A percentile compares a stretch with the other conserved stretches of the same genome.
Conservation (phyloP, 1,140 invertebrate genomes). For the Diploscapter pachys region DNA sequence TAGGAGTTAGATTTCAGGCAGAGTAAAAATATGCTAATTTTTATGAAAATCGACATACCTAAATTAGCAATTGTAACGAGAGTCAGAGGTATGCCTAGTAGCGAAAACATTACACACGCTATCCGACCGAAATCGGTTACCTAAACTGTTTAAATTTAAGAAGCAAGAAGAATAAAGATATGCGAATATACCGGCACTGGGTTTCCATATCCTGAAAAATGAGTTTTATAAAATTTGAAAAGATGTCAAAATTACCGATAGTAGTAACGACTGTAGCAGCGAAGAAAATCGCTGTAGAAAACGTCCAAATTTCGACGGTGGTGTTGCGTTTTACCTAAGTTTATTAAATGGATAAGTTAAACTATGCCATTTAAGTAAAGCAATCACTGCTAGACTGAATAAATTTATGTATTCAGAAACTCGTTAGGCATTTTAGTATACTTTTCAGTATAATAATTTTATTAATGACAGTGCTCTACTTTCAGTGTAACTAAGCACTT, state of each 20-base stretch:
- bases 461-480: too few species aligned
- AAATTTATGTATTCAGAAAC: too few species aligned
- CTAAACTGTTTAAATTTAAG: too few species aligned
- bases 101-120: slow-evolving; percentile 52
- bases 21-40: neutral
- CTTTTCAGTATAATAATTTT: too few species aligned
- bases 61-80: slow-evolving; percentile 58
- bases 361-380: neutral
- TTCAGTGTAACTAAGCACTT: neutral
- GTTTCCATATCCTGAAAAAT: slow-evolving; percentile 56
- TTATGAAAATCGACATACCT: slow-evolving; percentile 29
- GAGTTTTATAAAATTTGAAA: neutral
- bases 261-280: slow-evolving; percentile 57
- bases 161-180: too few species aligned
- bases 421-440: too few species aligned
- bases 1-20: neutral
- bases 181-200: slow-evolving; percentile 43
- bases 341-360: neutral
- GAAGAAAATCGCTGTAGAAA: slow-evolving; percentile 59
- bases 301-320: slow-evolving; percentile 57
- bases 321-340: slow-evolving; percentile 49
- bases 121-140: slow-evolving; percentile 47
- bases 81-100: slow-evolving; percentile 57
- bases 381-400: too few species aligned
- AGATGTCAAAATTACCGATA: slow-evolving; percentile 35